Evolutionary conservation across 1,140 invertebrate genomes (phyloP).

Genomic region (Orchesella cincta): DNA sequence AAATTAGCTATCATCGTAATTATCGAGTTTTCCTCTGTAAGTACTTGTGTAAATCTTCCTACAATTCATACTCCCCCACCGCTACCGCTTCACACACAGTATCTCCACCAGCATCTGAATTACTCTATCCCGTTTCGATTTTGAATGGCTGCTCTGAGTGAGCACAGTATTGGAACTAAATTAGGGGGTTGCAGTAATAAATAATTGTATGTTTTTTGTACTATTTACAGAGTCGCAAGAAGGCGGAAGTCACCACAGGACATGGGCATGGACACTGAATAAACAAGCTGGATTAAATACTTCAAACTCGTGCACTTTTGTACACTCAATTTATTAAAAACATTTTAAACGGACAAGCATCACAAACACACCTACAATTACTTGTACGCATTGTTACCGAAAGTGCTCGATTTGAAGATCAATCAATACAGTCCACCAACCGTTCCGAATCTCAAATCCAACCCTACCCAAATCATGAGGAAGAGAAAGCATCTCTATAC

Average conservation of each 20-base stretch:
- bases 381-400: background rate
- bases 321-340: no score
- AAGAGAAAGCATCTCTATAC: background rate
- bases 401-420: constrained; percentile 1
- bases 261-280: constrained; percentile 53
- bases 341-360: background rate
- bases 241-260: constrained; percentile 52
- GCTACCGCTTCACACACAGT: no score
- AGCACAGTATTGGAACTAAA: background rate
- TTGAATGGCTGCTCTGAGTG: background rate
- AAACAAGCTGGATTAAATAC: constrained; percentile 14
- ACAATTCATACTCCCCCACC: constrained; percentile 20
- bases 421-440: background rate
- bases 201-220: constrained; percentile 35
- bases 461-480: background rate
- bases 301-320: background rate
- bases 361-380: background rate
- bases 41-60: constrained; percentile 16
- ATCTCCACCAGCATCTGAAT: background rate
- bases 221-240: constrained; percentile 53
- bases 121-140: background rate
- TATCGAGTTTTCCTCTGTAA: constrained; percentile 3
- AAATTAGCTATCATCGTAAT: constrained; percentile 24
- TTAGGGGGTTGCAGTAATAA: constrained; percentile 16
- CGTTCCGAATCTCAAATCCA: background rate